A percentile compares a stretch with the other conserved stretches of the same genome.
phyloP scores from a whole-genome alignment of 2,888 invertebrate species.

The Melipona beecheii region DNA sequence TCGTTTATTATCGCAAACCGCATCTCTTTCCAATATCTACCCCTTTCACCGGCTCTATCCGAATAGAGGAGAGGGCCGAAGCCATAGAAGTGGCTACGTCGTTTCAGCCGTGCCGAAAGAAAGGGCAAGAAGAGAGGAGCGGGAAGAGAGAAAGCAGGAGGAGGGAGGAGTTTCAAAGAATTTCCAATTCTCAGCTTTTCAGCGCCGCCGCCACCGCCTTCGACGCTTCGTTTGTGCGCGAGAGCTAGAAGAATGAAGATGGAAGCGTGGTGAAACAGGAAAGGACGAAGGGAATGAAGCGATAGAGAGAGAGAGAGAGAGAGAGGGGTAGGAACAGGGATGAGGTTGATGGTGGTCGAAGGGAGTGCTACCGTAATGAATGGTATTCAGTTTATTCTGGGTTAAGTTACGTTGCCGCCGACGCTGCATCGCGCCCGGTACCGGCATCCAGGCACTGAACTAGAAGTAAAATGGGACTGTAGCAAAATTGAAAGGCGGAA shows the following conservation, averaged over 20 bases:
- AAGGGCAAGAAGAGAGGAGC: slow-evolving; percentile 24
- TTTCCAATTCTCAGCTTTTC: slow-evolving; percentile 78
- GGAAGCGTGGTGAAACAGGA: slow-evolving; percentile 29
- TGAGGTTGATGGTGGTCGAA: slow-evolving; percentile 50
- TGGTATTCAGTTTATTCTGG: slow-evolving; percentile 79
- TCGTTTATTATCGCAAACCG: slow-evolving; percentile 75
- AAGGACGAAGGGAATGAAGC: slow-evolving; percentile 36
- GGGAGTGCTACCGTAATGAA: slow-evolving; percentile 77
- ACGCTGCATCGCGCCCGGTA: slow-evolving; percentile 44
- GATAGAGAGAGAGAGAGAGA: not conserved
- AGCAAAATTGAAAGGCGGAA: slow-evolving; percentile 76
- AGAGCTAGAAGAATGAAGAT: slow-evolving; percentile 33
- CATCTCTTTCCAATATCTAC: slow-evolving; percentile 72
- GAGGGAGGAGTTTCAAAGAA: slow-evolving; percentile 73
- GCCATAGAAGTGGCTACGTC: slow-evolving; percentile 43
- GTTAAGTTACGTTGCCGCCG: slow-evolving; percentile 72
- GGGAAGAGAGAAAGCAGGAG: slow-evolving; percentile 11
- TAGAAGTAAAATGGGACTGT: slow-evolving; percentile 74
- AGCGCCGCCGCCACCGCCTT: slow-evolving; percentile 64
- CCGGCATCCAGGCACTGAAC: slow-evolving; percentile 67
- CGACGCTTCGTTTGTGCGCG: slow-evolving; percentile 64
- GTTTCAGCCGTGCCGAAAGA: slow-evolving; percentile 41
- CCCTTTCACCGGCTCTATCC: slow-evolving; percentile 67
- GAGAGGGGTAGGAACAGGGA: slow-evolving; percentile 6
- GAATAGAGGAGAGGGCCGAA: slow-evolving; percentile 36